Conservation (phyloP, 2,888 invertebrate species). For the Biston stratarius region DNA sequence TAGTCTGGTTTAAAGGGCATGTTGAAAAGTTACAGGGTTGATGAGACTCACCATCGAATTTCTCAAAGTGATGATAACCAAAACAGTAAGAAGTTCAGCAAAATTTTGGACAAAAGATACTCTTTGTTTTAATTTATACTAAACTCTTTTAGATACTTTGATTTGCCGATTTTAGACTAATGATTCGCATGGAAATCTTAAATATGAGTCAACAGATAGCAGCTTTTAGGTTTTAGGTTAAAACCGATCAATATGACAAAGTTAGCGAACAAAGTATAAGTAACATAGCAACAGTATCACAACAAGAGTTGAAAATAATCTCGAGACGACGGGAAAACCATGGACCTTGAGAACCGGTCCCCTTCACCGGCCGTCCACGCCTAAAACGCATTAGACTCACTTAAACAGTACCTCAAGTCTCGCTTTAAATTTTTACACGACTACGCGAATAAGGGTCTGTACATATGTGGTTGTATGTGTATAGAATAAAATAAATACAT, state of each 20-base stretch:
- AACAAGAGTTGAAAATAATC: conserved; percentile 47
- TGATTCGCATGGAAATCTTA: not conserved
- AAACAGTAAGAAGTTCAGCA: too few species aligned
- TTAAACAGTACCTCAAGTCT: conserved; percentile 18
- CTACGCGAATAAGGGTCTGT: too few species aligned
- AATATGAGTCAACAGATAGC: not conserved
- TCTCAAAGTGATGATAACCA: too few species aligned
- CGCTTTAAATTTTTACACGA: not conserved
- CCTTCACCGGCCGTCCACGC: conserved; percentile 56
- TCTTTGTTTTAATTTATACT: too few species aligned
- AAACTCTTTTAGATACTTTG: not conserved
- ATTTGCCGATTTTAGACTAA: not conserved
- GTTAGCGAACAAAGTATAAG: conserved; percentile 34
- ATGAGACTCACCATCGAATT: too few species aligned
- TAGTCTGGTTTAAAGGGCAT: too few species aligned
- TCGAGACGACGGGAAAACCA: conserved; percentile 72
- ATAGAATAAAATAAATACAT: too few species aligned
- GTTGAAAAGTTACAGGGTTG: too few species aligned
- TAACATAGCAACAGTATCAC: conserved; percentile 54
- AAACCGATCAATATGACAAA: conserved; percentile 18
- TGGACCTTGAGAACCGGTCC: conserved; percentile 81
- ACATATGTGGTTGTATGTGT: too few species aligned
- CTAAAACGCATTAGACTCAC: conserved; percentile 15
- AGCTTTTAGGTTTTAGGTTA: conserved; percentile 7
- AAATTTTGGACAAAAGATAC: too few species aligned